These are phyloP conservation scores for Phrynocephalus guinanensis DNA, from an alignment of 2,797 vertebrate species.

Conservation along the genomic window DNA sequence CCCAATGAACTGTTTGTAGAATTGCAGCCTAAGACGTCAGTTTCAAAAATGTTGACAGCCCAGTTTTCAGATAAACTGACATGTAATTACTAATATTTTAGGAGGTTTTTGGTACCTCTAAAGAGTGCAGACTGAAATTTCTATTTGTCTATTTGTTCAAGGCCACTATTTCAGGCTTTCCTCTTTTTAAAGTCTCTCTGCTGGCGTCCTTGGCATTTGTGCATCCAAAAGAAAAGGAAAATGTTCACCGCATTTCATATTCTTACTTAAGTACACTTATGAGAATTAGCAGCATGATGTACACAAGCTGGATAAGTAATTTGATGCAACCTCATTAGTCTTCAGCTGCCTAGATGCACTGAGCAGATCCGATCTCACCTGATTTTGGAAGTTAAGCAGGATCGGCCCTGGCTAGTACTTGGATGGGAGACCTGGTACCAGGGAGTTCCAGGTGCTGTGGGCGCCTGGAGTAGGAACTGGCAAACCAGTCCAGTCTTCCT, in stretches of 20 bases:
- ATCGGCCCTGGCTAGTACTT: too few species aligned
- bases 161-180: not conserved
- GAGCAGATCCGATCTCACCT: too few species aligned
- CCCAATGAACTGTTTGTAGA: not conserved
- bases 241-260: not conserved
- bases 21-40: not conserved
- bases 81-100: constrained; percentile 19
- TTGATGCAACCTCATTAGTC: not conserved
- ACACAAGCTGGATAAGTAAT: not conserved
- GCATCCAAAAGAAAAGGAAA: not conserved
- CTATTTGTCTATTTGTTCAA: too few species aligned
- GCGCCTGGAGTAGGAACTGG: too few species aligned
- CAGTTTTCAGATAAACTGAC: not conserved
- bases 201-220: not conserved
- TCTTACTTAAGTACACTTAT: not conserved
- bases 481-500: too few species aligned
- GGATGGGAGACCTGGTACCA: too few species aligned
- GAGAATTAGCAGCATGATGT: not conserved
- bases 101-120: not conserved
- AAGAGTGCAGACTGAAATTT: not conserved
- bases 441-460: too few species aligned
- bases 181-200: constrained; percentile 16
- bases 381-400: too few species aligned
- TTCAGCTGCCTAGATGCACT: too few species aligned
- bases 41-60: not conserved